phyloP scores from a whole-genome alignment of 2,113 vertebrate genomes.

The Paedocypris sp. region DNA sequence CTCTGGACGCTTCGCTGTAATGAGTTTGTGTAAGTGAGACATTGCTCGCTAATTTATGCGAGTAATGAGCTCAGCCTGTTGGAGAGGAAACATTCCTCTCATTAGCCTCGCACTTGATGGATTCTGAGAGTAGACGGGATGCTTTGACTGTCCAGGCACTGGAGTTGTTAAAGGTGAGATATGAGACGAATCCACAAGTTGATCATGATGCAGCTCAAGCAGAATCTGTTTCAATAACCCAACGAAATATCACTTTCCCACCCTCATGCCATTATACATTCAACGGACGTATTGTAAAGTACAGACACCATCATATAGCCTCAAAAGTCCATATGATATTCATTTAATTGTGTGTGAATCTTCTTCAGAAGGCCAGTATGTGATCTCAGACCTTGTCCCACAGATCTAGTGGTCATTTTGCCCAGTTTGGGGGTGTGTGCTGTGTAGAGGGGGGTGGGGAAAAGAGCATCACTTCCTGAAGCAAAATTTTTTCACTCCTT shows the following conservation, averaged over 20 bases:
- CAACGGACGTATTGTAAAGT: background rate
- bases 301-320: background rate
- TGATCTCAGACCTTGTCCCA: background rate
- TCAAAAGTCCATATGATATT: background rate
- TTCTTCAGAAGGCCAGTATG: background rate
- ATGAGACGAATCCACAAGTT: too few relatives aligned
- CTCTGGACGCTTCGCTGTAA: conserved; percentile 14
- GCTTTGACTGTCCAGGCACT: background rate
- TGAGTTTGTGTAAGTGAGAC: conserved; percentile 12
- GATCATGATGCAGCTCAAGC: too few relatives aligned
- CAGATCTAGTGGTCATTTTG: conserved; percentile 7
- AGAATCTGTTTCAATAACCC: conserved; percentile 18
- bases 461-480: conserved; percentile 62
- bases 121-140: background rate
- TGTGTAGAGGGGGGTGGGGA: conserved; percentile 19
- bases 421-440: conserved; percentile 17
- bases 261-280: background rate
- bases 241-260: background rate
- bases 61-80: conserved; percentile 12
- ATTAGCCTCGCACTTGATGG: background rate
- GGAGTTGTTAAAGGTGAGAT: conserved; percentile 39
- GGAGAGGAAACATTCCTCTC: conserved; percentile 12
- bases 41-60: conserved; percentile 8
- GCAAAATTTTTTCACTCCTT: conserved; percentile 78
- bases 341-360: background rate